Percentiles rank a stretch among this genome's conserved stretches.
Conservation (phyloP, 2,888 invertebrate genomes). For the Scelioninae gen. 1 region DNA sequence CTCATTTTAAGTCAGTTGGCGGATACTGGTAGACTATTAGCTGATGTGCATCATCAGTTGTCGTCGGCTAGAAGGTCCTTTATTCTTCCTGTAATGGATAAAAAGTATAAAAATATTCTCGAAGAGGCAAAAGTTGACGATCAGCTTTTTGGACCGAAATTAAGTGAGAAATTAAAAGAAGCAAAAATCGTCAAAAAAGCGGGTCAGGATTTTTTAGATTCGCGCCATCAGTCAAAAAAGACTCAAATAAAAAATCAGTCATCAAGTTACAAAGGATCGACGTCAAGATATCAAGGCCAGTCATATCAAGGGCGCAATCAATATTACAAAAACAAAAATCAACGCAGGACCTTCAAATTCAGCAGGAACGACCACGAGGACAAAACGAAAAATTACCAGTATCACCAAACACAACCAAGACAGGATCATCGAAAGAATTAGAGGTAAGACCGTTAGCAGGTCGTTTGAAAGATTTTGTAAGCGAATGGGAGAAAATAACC, state of each 20-base stretch:
- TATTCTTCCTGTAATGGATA: conserved; percentile 15
- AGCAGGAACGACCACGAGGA: no score
- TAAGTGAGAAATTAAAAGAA: conserved; percentile 6
- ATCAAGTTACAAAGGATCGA: not conserved
- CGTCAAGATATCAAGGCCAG: not conserved
- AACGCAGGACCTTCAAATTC: conserved; percentile 6
- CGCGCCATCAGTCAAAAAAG: not conserved
- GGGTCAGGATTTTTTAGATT: no score
- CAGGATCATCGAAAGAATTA: conserved; percentile 7
- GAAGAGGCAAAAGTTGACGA: not conserved
- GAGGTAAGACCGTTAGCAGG: conserved; percentile 8
- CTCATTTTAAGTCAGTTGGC: not conserved
- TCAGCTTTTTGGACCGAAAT: not conserved
- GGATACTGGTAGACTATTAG: not conserved
- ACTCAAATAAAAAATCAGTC: conserved; percentile 1
- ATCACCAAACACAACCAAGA: no score
- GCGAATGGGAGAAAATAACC: conserved; percentile 1
- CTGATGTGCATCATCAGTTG: conserved; percentile 5
- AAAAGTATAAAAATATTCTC: not conserved
- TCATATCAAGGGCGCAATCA: no score
- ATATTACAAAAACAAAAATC: conserved; percentile 2
- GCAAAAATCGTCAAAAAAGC: not conserved
- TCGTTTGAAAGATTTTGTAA: conserved; percentile 11
- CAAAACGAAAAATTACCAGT: not conserved
- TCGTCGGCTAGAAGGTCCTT: conserved; percentile 6